Evolutionary conservation across 2,888 invertebrate genomes (phyloP), one percentile per base, ranked within the genome.

Genomic region (Watsonalla binaria): DNA sequence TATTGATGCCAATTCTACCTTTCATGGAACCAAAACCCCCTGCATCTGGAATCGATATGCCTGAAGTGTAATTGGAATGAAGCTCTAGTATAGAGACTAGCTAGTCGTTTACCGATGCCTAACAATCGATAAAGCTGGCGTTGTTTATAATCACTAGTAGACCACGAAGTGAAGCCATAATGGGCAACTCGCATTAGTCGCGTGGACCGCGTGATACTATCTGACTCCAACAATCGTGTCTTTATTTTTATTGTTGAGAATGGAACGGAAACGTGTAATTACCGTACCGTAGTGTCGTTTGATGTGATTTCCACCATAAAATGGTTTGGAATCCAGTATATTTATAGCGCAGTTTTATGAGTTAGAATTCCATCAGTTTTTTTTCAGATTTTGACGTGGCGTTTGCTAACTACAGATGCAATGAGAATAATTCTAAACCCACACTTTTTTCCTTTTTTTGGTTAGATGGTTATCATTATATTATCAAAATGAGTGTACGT

Each of bases 161-260:
- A 24, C 24, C 82, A 77, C 78, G 80, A 74, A 74, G 70, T 65
- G 84, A 84, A 84, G 84, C 83, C 85, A 79, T 86, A 87, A 78
- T 80, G 76, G 79, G 70, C 71, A 72, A 71, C 60, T 70, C 63
- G 68, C 15, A 39, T 66, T 61, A 57, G 68, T 65, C 68, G 63
- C 63, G 68, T 73, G 71, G 72, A 69, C 65, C 65, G 66, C 74
- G 66, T 66, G 81, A 74, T 76, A 68, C 69, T 75, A 82, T 82
- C 83, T 72, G 60, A 68, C 65, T 72, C 67, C 71, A 67, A 72
- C 68, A 67, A 68, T 60, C 62, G 60, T 69, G 68, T 76, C 70
- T 79, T 76, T 74, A 74, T 80, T 80, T 42, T 81, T 81, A 82
- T 74, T 74, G 78, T 74, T 66, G 63, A 66, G 68, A 65, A 73